These are phyloP conservation scores for Gymnothorax javanicus DNA, from an alignment of 2,797 vertebrate species.

Conservation along the genomic window DNA sequence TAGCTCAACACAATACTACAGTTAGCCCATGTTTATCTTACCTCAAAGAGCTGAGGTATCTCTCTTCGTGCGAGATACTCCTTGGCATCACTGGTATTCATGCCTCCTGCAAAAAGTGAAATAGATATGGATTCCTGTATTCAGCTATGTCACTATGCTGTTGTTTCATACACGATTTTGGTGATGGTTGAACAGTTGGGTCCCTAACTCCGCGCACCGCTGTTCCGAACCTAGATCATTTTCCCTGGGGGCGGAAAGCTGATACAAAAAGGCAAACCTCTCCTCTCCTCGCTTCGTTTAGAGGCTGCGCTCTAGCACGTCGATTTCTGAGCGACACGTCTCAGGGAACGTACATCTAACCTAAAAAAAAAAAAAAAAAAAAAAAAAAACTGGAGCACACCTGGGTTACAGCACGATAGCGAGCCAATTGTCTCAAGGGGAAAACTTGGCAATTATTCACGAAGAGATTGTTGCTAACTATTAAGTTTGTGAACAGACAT, in stretches of 20 bases:
- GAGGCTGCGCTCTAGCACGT: constrained; percentile 43
- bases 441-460: background rate
- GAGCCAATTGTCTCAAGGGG: background rate
- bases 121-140: background rate
- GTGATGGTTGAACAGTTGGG: constrained; percentile 24
- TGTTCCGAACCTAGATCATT: constrained; percentile 59
- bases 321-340: constrained; percentile 37
- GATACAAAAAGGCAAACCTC: constrained; percentile 54
- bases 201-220: constrained; percentile 24
- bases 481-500: background rate
- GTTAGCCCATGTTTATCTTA: constrained; percentile 63
- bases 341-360: constrained; percentile 35
- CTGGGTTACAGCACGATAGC: background rate
- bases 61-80: constrained; percentile 92
- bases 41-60: constrained; percentile 97
- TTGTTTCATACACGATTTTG: constrained; percentile 13
- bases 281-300: constrained; percentile 50
- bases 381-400: background rate
- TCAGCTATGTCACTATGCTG: background rate
- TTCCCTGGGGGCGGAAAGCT: constrained; percentile 55
- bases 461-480: background rate
- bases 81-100: constrained; percentile 92
- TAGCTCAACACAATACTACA: constrained; percentile 23
- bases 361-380: no score
- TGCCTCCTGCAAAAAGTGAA: constrained; percentile 54